Conservation (phyloP, 2,888 invertebrate species). For the Drosophila mimetica region DNA sequence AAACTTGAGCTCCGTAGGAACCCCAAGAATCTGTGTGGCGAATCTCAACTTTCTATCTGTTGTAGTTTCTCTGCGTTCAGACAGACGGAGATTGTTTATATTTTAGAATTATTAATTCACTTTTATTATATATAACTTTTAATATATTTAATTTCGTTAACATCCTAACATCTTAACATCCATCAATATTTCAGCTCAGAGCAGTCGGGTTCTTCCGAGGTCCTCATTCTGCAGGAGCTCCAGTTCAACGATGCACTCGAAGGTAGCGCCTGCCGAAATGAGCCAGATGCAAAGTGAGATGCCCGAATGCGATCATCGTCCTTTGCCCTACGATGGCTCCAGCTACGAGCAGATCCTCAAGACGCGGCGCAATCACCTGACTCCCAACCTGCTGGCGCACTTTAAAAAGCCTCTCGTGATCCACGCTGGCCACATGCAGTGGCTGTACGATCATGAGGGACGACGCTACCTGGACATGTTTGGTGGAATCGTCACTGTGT, state of each 20-base stretch:
- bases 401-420: conserved; percentile 94
- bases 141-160: too few relatives aligned
- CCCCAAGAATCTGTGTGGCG: too few relatives aligned
- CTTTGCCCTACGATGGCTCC: conserved; percentile 86
- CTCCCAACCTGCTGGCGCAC: conserved; percentile 89
- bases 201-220: conserved; percentile 5
- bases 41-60: too few relatives aligned
- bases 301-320: conserved; percentile 73
- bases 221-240: conserved; percentile 15
- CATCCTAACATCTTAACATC: too few relatives aligned
- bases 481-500: conserved; percentile 98
- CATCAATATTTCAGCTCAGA: too few relatives aligned
- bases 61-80: too few relatives aligned
- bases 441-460: conserved; percentile 94
- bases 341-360: conserved; percentile 86
- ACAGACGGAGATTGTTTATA: too few relatives aligned
- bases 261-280: conserved; percentile 64
- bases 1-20: too few relatives aligned
- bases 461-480: conserved; percentile 96
- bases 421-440: conserved; percentile 95
- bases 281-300: conserved; percentile 71
- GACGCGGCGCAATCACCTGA: conserved; percentile 87
- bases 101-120: too few relatives aligned
- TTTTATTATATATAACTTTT: too few relatives aligned
- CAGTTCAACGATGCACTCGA: conserved; percentile 73